Base-by-base conservation (phyloP, 2,797 vertebrate species). In the Loris lydekkerianus region DNA sequence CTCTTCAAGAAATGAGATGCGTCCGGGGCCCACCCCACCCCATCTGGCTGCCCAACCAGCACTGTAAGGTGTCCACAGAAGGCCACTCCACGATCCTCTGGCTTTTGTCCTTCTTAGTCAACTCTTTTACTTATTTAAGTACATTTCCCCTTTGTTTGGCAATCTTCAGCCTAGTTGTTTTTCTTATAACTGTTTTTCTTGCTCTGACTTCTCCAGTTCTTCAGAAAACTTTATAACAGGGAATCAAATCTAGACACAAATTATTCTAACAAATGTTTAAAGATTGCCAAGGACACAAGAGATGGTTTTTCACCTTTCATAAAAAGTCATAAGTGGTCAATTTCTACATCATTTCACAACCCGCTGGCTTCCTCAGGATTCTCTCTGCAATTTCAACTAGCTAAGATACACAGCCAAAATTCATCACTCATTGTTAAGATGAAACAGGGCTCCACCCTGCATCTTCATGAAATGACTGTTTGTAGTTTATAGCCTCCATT, bases 401-500 rank as follows among this genome's bases (percentile, higher is more conserved):
- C 72, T 25, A 67, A 40, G 56, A 73, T 5, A 29, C 56, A 87
- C 17, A 80, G 34, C 20, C 31, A 40, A 18, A 21, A 61, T 43
- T 73, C 78, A 67, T 86, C 23, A 37, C 13, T 78, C 4, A 1
- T 65, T 15, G 29, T 11, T 49, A 34, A 6, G 53, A 37, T 91
- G 86, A 89, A 84, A 60, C 8, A 88, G n/a, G 40, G 20, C 20
- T 67, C 56, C 31, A 70, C 34, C 34, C 53, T 77, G 1, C n/a
- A 80, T 65, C 80, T 77, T 87, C 61, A 83, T 31, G 43, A 92
- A 77, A 86, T 56, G 69, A 46, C 27, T 75, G 8, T 31, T 96
- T 90, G 90, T 86, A n/a, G 10, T 78, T 77, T 85, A 87, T 13
- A 81, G 17, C 77, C 43, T 91, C 75, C 56, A 76, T 81, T 75